A percentile compares a stretch with the other conserved stretches of the same genome.
These are phyloP conservation scores for Notolabrus celidotus DNA, from an alignment of 2,797 vertebrate genomes.

Conservation along the genomic window DNA sequence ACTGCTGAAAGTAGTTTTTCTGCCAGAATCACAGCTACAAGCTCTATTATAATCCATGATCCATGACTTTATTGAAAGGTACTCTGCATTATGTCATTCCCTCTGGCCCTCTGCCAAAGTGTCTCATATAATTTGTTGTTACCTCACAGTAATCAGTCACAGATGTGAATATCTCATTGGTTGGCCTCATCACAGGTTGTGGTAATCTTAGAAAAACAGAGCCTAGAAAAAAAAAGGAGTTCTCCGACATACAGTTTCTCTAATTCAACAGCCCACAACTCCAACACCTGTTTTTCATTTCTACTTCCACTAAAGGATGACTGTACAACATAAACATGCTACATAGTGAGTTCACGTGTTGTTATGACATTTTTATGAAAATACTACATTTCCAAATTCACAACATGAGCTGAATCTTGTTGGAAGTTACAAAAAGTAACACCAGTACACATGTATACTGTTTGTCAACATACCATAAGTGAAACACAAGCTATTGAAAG, in stretches of 20 bases:
- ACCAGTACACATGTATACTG: background rate
- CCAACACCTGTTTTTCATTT: slow-evolving; percentile 63
- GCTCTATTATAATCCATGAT: slow-evolving; percentile 32
- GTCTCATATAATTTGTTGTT: slow-evolving; percentile 52
- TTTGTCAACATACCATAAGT: too few relatives aligned
- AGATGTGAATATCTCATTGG: slow-evolving; percentile 63
- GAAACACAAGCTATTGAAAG: too few relatives aligned
- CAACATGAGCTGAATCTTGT: background rate
- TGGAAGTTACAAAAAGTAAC: background rate
- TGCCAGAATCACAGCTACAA: slow-evolving; percentile 18
- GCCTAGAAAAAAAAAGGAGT: background rate
- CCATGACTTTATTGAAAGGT: slow-evolving; percentile 37
- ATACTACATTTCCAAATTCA: slow-evolving; percentile 1
- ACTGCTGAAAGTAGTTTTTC: slow-evolving; percentile 11
- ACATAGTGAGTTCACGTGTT: slow-evolving; percentile 12
- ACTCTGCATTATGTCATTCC: slow-evolving; percentile 33
- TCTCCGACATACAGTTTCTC: slow-evolving; percentile 22
- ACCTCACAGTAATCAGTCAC: slow-evolving; percentile 55
- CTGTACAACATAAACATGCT: background rate
- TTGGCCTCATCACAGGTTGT: slow-evolving; percentile 38
- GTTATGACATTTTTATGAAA: slow-evolving; percentile 5
- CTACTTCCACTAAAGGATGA: slow-evolving; percentile 11
- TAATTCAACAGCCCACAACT: slow-evolving; percentile 24
- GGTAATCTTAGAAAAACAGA: slow-evolving; percentile 55
- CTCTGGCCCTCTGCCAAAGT: slow-evolving; percentile 34